phyloP scores from a whole-genome alignment of 2,888 invertebrate genomes.

The Eupsilia transversa region DNA sequence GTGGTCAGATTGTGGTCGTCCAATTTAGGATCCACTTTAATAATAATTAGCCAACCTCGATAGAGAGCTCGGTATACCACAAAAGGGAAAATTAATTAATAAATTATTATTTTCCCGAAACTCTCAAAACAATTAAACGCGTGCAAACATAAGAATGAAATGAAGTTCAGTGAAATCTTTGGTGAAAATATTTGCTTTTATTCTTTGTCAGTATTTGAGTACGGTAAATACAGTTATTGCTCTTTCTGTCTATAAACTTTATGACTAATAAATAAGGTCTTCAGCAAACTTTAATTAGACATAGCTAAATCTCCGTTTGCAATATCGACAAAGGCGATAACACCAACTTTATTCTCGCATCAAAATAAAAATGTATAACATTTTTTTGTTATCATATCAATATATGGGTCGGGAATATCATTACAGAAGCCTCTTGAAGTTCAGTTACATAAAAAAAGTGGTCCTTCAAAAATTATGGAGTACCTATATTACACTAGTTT shows the following conservation, averaged over 20 bases:
- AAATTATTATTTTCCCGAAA: conserved; percentile 37
- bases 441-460: conserved; percentile 18
- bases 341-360: background rate
- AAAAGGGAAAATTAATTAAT: conserved; percentile 46
- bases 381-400: background rate
- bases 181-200: conserved; percentile 9
- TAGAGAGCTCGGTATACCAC: conserved; percentile 21
- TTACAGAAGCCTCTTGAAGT: background rate
- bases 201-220: background rate
- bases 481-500: too few relatives aligned
- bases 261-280: background rate
- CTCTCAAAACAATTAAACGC: conserved; percentile 21
- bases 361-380: conserved; percentile 12
- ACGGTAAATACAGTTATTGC: conserved; percentile 7
- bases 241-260: background rate
- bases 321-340: background rate
- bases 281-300: background rate
- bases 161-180: conserved; percentile 1
- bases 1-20: conserved; percentile 39
- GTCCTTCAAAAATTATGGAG: conserved; percentile 1
- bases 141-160: conserved; percentile 24
- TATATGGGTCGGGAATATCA: conserved; percentile 2
- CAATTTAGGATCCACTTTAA: conserved; percentile 42
- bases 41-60: conserved; percentile 38
- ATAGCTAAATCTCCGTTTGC: background rate